phyloP scores from a whole-genome alignment of 2,888 invertebrate genomes.

The Ferrisia virgata region DNA sequence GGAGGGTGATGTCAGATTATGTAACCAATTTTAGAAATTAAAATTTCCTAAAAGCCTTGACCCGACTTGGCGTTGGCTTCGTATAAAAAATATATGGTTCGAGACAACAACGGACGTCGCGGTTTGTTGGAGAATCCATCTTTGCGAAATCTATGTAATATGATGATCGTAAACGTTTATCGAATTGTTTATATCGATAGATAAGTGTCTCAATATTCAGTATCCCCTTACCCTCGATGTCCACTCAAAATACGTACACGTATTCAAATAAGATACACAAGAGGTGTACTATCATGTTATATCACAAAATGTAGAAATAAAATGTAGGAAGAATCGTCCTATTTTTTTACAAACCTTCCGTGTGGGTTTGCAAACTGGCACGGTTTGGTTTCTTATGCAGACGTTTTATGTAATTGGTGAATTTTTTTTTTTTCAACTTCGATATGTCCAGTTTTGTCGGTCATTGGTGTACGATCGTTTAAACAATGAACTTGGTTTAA shows the following conservation, averaged over 20 bases:
- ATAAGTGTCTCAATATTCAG: background rate
- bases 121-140: background rate
- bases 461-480: background rate
- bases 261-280: background rate
- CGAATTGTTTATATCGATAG: background rate
- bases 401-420: slow-evolving; percentile 35
- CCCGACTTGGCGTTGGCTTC: too few relatives aligned
- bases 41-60: background rate
- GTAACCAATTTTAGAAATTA: background rate
- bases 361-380: slow-evolving; percentile 18
- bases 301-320: slow-evolving; percentile 32
- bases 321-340: slow-evolving; percentile 38
- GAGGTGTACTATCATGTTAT: slow-evolving; percentile 2
- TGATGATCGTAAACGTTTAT: background rate
- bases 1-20: too few relatives aligned
- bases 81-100: too few relatives aligned
- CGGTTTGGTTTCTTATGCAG: background rate
- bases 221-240: background rate
- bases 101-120: background rate
- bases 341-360: slow-evolving; percentile 24
- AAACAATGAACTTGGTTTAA: slow-evolving; percentile 6
- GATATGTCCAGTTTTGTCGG: background rate
- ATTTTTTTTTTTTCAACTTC: slow-evolving; percentile 23
- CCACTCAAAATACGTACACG: too few relatives aligned
- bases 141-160: background rate